Evolutionary conservation across 2,888 invertebrate species (phyloP), one percentile per base, ranked within the genome.

Genomic region (Pyralis farinalis): DNA sequence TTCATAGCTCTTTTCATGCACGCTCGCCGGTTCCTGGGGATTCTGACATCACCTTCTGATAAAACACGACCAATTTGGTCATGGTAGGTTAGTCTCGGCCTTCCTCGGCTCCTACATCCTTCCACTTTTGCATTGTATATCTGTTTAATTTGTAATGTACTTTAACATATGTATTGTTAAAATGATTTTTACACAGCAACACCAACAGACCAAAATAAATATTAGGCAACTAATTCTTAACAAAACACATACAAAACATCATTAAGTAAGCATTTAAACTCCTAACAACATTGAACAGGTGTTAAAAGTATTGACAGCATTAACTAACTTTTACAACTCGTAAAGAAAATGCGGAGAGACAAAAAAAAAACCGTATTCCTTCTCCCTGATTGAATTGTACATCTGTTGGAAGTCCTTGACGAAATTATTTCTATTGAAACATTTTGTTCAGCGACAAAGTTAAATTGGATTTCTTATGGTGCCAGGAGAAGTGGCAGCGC

Each of bases 391-490:
- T 85, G 86, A 86, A 85, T 84, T 78, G 82, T 82, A 83, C 84
- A 84, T 71, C 79, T 82, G 83, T 74, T 76, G 75, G 67, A 62
- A 70, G 74, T 78, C 77, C 80, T 85, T 83, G 81, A 82, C 80
- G 76, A 80, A 85, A 86, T 86, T 85, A 85, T 86, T 84, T 86
- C 82, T 82, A 85, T 82, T 79, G 83, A 75, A 83, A 75, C 83
- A 84, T 84, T 84, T 80, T 81, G 84, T 82, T 77, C 83, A 72
- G 73, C 69, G 84, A 77, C 79, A 79, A 86, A 85, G 86, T 86
- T 86, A 85, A 86, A 85, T 85, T 86, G 83, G 81, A 85, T 86
- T 85, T 86, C 83, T 85, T 85, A 85, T 81, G 80, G 82, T 75
- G 74, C 8, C 25, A 25, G 25, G 7, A 25, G 25, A 25, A 25